Evolutionary conservation across 2,113 vertebrate species (phyloP), one percentile per base, ranked within the genome.

Genomic region (Vanacampus margaritifer): DNA sequence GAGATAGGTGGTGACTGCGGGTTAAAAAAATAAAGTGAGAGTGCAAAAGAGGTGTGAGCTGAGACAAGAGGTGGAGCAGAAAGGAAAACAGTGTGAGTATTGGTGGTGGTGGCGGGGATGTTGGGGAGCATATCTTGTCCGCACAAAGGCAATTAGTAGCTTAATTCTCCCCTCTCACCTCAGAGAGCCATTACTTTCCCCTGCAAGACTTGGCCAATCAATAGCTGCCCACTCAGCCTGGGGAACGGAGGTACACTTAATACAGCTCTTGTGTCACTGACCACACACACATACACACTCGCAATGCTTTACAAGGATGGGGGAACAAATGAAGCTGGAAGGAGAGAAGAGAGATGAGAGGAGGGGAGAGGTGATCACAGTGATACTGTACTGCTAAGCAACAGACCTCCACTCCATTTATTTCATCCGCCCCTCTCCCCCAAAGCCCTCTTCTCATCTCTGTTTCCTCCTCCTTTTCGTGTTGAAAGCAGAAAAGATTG

Each of bases 111-210:
- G 89, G n/a, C n/a, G n/a, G 89, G 72, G 26, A 16, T 6, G 81
- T 80, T 79, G 82, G 80, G 78, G 83, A 86, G 91, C 84, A 80
- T 90, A 91, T 93, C 91, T 91, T 92, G 93, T 92, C 92, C 92
- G 88, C 84, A 86, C 92, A 91, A 84, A 84, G 91, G 92, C 93
- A 95, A 95, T 96, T 94, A 94, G 92, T 89, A 86, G 91, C 90
- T 87, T 92, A 90, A 93, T 92, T 92, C 93, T 28, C 74, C 77
- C 82, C 53, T 78, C 78, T 80, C 82, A 86, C 83, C 87, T 87
- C 75, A 17, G 90, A 91, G 89, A 93, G 91, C 92, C 88, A 90
- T 92, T 90, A 89, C 92, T 92, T 89, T 91, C 88, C 84, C 86
- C 72, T 86, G 76, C 65, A 86, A 92, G 90, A 89, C 91, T 81